A percentile compares a stretch with the other conserved stretches of the same genome.
Conservation (phyloP, 2,797 vertebrate genomes). For the Gastrophryne carolinensis region DNA sequence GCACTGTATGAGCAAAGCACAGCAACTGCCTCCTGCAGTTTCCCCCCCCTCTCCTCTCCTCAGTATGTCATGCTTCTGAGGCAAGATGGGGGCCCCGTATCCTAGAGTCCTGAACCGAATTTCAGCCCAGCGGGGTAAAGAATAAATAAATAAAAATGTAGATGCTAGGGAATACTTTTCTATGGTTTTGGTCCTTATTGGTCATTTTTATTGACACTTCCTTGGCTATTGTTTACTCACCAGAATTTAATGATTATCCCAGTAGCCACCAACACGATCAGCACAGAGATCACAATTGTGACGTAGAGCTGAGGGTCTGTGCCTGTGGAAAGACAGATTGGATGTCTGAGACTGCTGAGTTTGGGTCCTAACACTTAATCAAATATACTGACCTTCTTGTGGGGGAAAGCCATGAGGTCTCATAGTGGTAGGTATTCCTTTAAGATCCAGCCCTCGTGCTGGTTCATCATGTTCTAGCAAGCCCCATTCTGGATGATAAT, state of each 20-base stretch:
- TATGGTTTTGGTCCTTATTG: too few species aligned
- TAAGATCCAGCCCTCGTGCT: slow-evolving; percentile 62
- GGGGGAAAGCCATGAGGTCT: slow-evolving; percentile 72
- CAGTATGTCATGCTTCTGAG: too few species aligned
- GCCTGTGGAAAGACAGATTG: slow-evolving; percentile 55
- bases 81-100: too few species aligned
- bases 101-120: too few species aligned
- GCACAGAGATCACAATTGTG: slow-evolving; percentile 76
- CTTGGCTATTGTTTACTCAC: too few species aligned
- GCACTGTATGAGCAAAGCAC: too few species aligned
- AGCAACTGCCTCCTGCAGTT: too few species aligned
- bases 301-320: slow-evolving; percentile 77
- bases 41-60: too few species aligned
- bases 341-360: background rate
- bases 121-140: too few species aligned
- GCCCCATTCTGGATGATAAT: slow-evolving; percentile 13
- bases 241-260: slow-evolving; percentile 81
- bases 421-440: slow-evolving; percentile 71
- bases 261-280: slow-evolving; percentile 74
- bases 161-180: too few species aligned
- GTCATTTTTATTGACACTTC: too few species aligned
- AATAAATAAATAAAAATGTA: too few species aligned
- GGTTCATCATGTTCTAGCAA: slow-evolving; percentile 10
- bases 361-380: background rate
- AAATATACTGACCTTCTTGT: slow-evolving; percentile 68